Conservation (phyloP, 1,140 invertebrate genomes). For the Parapsyche elsis region DNA sequence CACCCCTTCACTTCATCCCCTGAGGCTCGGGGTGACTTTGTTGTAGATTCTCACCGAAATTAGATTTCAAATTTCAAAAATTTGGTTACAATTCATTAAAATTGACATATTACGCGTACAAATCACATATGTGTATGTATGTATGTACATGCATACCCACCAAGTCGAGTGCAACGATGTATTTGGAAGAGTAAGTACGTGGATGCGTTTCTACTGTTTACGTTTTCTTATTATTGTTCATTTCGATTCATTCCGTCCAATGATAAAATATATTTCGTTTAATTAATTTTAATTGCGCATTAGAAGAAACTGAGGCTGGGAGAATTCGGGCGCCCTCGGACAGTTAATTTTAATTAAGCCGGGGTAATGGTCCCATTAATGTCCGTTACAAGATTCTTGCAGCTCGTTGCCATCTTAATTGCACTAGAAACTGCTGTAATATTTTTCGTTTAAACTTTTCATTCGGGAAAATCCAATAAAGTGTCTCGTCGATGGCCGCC, state of each 20-base stretch:
- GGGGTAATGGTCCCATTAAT: constrained; percentile 47
- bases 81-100: not conserved
- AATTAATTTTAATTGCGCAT: constrained; percentile 46
- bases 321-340: constrained; percentile 28
- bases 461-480: constrained; percentile 38
- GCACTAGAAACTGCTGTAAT: constrained; percentile 46
- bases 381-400: constrained; percentile 48
- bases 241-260: not conserved
- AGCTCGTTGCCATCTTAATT: constrained; percentile 51
- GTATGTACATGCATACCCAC: too few species aligned
- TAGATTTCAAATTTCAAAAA: not conserved
- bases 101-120: not conserved
- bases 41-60: not conserved
- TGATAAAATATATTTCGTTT: constrained; percentile 31
- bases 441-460: constrained; percentile 48
- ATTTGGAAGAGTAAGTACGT: too few species aligned
- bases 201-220: not conserved
- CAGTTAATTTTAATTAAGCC: constrained; percentile 53
- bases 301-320: constrained; percentile 36
- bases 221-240: not conserved
- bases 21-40: not conserved
- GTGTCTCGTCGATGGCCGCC: constrained; percentile 5
- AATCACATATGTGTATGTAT: too few species aligned
- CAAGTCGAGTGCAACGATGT: too few species aligned
- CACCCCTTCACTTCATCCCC: not conserved